Percentiles rank a stretch among this genome's conserved stretches.
These are phyloP conservation scores for Tachina grossa DNA, from an alignment of 2,888 invertebrate species.

Conservation along the genomic window DNA sequence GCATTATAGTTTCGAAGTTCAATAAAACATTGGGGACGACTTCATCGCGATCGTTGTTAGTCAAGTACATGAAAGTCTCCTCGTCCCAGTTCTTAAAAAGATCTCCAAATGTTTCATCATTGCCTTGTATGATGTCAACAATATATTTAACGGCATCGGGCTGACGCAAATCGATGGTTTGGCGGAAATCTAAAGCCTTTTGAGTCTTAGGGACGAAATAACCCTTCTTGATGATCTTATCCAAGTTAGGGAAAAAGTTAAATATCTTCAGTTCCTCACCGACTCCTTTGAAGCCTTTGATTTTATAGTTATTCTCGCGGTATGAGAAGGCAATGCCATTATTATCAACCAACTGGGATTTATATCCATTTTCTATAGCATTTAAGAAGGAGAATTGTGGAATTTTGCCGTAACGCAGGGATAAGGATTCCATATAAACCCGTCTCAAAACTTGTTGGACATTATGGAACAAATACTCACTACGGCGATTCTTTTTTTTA, in stretches of 20 bases:
- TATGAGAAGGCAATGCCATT: conserved; percentile 86
- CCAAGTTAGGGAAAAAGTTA: conserved; percentile 81
- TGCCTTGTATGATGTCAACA: conserved; percentile 84
- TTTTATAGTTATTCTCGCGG: conserved; percentile 84
- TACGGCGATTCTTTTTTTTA: conserved; percentile 84
- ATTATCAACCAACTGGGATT: conserved; percentile 85
- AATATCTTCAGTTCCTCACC: conserved; percentile 71
- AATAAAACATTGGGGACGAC: conserved; percentile 85
- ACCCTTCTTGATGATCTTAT: conserved; percentile 83
- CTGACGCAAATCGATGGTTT: conserved; percentile 73
- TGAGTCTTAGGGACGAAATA: conserved; percentile 77
- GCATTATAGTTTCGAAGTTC: conserved; percentile 86
- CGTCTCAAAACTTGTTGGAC: conserved; percentile 87
- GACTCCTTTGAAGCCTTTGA: conserved; percentile 81
- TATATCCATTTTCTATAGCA: conserved; percentile 85
- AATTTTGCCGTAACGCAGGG: conserved; percentile 87
- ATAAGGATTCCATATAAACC: conserved; percentile 89
- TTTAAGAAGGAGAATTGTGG: conserved; percentile 84
- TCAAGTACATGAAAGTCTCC: conserved; percentile 69
- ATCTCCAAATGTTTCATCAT: conserved; percentile 79
- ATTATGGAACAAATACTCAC: conserved; percentile 86
- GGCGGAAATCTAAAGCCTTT: not conserved
- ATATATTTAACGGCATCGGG: conserved; percentile 84
- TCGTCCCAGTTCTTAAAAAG: conserved; percentile 74
- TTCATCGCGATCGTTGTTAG: conserved; percentile 65